Evolutionary conservation across 2,888 invertebrate genomes (phyloP), one percentile per base, ranked within the genome.

Genomic region (Epirrhoe alternata): DNA sequence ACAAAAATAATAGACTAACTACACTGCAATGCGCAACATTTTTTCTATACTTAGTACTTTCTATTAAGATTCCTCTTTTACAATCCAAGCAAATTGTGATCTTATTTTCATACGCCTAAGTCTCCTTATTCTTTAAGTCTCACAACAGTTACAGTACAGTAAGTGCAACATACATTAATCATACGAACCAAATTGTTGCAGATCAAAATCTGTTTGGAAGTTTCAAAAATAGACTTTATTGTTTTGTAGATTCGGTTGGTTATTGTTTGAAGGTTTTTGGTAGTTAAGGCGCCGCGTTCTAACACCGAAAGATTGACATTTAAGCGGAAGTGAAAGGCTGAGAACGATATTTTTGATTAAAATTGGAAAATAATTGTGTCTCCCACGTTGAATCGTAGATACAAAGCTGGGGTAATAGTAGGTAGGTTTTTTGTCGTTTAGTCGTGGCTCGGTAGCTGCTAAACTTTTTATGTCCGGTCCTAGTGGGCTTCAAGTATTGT

Each of bases 361-460:
- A 93, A 93, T 92, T 92, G 90, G 88, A 92, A 90, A 88, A 93
- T 93, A 92, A 93, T 93, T 92, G 92, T 87, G 86, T 91, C 92
- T 93, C 92, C 91, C 92, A 92, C 91, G 92, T 86, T 84, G 86
- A 83, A 81, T 82, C 83, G 82, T 77, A 74, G 82, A 88, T 58
- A 52, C 54, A 14, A 57, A 57, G 42, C 54, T 45, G 35, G 35
- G 51, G 47, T 61, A 90, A 90, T 90, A 80, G 78, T 78, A 77
- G 77, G 78, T 77, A 76, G 78, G 83, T 86, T 83, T 86, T 85
- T 85, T 80, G 81, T 80, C 81, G 80, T 84, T 88, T 87, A 85
- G 85, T 84, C 76, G 80, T 79, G 84, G 79, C 79, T 83, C 81
- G 85, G 77, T 71, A 73, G 78, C 76, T 76, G 75, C 81, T 82